Base-by-base conservation (phyloP, 1,140 invertebrate genomes). In the Agrypnia vestita region DNA sequence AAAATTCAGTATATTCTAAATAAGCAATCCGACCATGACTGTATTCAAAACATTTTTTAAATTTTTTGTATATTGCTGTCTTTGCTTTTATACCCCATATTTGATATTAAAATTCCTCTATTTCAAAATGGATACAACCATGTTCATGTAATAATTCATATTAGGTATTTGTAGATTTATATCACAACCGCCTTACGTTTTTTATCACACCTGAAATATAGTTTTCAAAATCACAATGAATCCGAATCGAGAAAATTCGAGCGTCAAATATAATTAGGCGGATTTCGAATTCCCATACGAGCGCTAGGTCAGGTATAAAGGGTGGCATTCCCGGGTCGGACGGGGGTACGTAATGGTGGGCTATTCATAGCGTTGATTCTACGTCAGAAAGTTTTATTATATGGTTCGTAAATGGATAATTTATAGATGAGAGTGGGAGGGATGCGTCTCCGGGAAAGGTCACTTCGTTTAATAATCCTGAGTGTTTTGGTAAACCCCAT, bases 331-430 rank as follows among this genome's bases (percentile, higher is more conserved):
- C 19, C 17, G 15, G 64, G 15, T 19, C 12, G 44, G 74, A 56
- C 74, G 51, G 75, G 78, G 78, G 81, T 80, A 72, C 75, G 17
- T 82, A 82, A 82, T 82, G 49, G 78, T 43, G 80, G 81, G 81
- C 43, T 82, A 67, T 61, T 71, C 76, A 76, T 73, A 46, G 55
- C 46, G 46, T 76, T 62, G 77, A 76, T 46, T 69, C 51, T 25
- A 78, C 56, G 74, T 25, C 73, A 56, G 25, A 72, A 56, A 72
- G 44, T 82, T 82, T 82, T 80, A 82, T 82, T 82, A 82, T 82
- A 82, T 43, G 53, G 79, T 82, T 75, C 75, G 78, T 82, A 82
- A 82, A 82, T 71, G 67, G 81, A 82, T 82, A 82, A 82, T 82
- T 82, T 82, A 82, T 82, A 80, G 78, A 55, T 51, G 69, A 8